Percentiles rank a stretch among this genome's conserved stretches.
phyloP scores from a whole-genome alignment of 2,888 invertebrate genomes.

The Lissocephala sabroskyi region DNA sequence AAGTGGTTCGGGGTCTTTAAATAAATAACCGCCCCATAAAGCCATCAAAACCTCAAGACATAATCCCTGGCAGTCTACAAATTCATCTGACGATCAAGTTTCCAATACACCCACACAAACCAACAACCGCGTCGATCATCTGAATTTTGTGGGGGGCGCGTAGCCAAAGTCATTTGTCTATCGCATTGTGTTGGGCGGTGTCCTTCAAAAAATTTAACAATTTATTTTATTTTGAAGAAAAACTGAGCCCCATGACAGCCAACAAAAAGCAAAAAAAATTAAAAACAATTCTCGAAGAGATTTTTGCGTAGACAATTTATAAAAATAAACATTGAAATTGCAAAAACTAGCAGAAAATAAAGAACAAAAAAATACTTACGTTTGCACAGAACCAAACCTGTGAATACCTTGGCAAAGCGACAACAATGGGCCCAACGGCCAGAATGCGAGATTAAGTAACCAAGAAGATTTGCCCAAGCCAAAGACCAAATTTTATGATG shows the following conservation, averaged over 20 bases:
- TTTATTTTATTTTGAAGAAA: constrained; percentile 30
- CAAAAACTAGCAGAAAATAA: constrained; percentile 20
- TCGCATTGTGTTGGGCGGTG: constrained; percentile 39
- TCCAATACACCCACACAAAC: constrained; percentile 33
- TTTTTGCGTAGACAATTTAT: constrained; percentile 42
- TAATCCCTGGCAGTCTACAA: too few species aligned
- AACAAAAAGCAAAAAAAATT: constrained; percentile 12
- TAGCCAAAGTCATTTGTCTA: constrained; percentile 9
- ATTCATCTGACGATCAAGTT: constrained; percentile 31
- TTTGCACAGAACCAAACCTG: constrained; percentile 35
- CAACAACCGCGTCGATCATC: neutral
- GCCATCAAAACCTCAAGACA: too few species aligned
- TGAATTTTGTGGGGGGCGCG: constrained; percentile 12
- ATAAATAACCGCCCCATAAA: too few species aligned
- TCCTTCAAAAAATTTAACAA: constrained; percentile 49
- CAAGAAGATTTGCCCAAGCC: too few species aligned
- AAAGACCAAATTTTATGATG: too few species aligned
- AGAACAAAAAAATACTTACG: constrained; percentile 38
- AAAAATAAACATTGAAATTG: constrained; percentile 30
- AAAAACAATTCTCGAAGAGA: constrained; percentile 24
- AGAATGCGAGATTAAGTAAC: constrained; percentile 60
- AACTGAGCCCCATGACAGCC: constrained; percentile 56
- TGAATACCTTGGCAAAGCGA: constrained; percentile 61
- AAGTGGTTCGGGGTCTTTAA: too few species aligned
- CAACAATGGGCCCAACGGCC: constrained; percentile 41